These are phyloP conservation scores for Belgica antarctica DNA, from an alignment of 2,888 invertebrate species.

Conservation along the genomic window DNA sequence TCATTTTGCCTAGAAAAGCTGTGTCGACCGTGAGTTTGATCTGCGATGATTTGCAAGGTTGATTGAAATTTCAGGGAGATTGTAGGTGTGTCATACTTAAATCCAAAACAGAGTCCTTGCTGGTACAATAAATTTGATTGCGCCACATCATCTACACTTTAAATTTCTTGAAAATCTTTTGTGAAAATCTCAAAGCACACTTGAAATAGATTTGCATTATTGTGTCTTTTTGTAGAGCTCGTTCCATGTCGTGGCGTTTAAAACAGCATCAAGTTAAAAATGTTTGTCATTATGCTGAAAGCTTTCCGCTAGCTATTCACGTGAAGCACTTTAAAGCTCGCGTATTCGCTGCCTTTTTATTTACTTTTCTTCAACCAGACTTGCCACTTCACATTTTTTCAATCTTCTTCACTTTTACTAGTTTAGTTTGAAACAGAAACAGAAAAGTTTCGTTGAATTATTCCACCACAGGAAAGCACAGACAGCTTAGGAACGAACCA, in stretches of 20 bases:
- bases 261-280: too few species aligned
- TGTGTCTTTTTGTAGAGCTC: too few species aligned
- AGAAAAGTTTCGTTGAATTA: background rate
- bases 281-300: too few species aligned
- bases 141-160: slow-evolving; percentile 25
- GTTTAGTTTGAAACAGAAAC: background rate
- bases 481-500: background rate
- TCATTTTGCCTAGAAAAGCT: background rate
- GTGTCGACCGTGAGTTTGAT: background rate
- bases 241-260: too few species aligned
- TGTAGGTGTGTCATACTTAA: slow-evolving; percentile 12
- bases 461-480: background rate
- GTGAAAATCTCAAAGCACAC: too few species aligned
- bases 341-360: background rate
- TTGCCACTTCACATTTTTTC: background rate
- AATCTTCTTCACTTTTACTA: background rate
- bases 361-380: too few species aligned
- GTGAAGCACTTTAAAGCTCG: slow-evolving; percentile 1
- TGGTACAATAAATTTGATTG: slow-evolving; percentile 26
- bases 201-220: too few species aligned
- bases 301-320: too few species aligned
- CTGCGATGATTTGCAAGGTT: too few species aligned
- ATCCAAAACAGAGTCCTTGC: slow-evolving; percentile 33
- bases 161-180: background rate
- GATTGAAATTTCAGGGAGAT: too few species aligned